Conservation (phyloP, 2,797 vertebrate genomes). For the Tokudaia muenninki region DNA sequence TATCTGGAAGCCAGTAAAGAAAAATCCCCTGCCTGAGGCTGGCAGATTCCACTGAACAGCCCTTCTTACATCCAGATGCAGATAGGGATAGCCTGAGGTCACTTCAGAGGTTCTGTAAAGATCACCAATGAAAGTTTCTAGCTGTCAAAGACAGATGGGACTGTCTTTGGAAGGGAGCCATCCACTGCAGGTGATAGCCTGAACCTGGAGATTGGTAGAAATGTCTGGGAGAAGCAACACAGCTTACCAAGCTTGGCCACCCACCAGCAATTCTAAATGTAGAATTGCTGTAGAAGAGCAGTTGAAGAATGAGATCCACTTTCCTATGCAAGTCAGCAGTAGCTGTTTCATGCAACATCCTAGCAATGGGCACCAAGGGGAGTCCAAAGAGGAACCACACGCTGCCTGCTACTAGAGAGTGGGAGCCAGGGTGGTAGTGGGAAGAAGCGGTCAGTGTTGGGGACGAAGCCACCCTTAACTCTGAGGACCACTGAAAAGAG, state of each 20-base stretch:
- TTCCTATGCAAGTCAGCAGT: not conserved
- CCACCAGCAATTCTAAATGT: not conserved
- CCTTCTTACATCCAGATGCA: not conserved
- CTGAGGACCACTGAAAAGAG: not conserved
- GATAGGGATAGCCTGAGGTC: not conserved
- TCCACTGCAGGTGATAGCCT: not conserved
- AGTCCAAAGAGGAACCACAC: not conserved
- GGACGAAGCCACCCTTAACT: not conserved
- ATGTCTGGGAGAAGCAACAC: not conserved
- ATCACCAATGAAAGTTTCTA: not conserved
- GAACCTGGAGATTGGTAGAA: not conserved
- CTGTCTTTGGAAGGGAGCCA: not conserved
- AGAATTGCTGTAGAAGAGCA: too few species aligned
- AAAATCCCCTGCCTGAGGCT: not conserved
- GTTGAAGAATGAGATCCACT: not conserved
- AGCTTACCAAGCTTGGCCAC: not conserved
- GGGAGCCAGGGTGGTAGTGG: not conserved
- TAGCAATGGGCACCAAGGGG: not conserved
- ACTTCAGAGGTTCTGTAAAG: not conserved
- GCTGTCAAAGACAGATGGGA: not conserved
- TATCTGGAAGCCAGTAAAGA: constrained; percentile 12
- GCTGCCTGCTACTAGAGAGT: not conserved
- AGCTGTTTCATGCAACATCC: not conserved
- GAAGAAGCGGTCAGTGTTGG: not conserved
- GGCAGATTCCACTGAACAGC: not conserved